Evolutionary conservation across 2,888 invertebrate genomes (phyloP), one percentile per base, ranked within the genome.

Genomic region (Deilephila elpenor): DNA sequence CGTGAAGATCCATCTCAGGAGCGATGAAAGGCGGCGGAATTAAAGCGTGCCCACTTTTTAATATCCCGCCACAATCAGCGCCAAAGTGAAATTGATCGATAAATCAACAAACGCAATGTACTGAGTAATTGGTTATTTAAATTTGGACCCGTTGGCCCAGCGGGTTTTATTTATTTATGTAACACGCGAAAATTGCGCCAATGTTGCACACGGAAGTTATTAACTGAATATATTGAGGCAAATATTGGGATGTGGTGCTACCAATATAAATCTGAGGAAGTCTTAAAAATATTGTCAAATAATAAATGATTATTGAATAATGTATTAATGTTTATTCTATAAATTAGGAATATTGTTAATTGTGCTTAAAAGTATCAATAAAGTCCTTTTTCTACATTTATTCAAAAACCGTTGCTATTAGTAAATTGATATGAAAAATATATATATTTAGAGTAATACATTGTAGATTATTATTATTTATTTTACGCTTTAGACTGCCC

Each of bases 121-220:
- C 79, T 71, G 82, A 85, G 84, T 89, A 89, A 90, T 89, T 88
- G 88, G 86, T 87, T 89, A 88, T 90, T 89, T 87, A 88, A 89
- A 88, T 88, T 88, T 83, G 86, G 82, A 76, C 72, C 83, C 32
- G 32, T 56, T 32, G 53, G 67, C 32, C 32, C 53, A n/a, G 32
- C 29, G 29, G 59, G 29, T 51, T 73, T 51, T 53, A 71, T 53
- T 20, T 60, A 44, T 60, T 70, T 59, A 70, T 32, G 51, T 71
- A 67, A 67, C 67, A 51, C 67, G 67, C 67, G 51, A 67, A 25
- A 67, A 67, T 25, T 25, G 51, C 20, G 8, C 67, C 44, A 11
- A 17, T n/a, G 6, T 17, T 51, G 20, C 29, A 67, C 67, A 25
- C 44, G 67, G 67, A 67, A 67, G 67, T 67, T 67, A 67, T 67